Evolutionary conservation across 2,888 invertebrate genomes (phyloP).

Genomic region (Apoda limacodes): DNA sequence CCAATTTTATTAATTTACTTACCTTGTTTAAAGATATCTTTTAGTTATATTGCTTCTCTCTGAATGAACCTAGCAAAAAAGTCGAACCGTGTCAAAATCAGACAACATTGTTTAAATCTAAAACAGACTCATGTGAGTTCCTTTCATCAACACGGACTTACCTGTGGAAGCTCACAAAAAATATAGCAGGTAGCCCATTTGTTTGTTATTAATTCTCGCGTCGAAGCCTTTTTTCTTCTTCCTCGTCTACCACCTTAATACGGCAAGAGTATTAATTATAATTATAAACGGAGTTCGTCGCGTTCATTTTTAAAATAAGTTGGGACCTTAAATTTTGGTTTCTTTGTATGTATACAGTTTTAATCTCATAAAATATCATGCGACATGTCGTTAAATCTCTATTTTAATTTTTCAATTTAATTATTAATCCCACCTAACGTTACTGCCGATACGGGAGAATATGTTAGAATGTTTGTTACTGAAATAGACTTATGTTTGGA

Average conservation of each 20-base stretch:
- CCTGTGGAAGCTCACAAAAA: conserved; percentile 66
- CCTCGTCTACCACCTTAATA: conserved; percentile 59
- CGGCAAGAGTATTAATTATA: conserved; percentile 70
- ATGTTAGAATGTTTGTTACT: too few species aligned
- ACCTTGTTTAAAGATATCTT: too few species aligned
- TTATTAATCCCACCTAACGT: too few species aligned
- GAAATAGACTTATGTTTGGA: too few species aligned
- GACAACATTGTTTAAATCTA: conserved; percentile 61
- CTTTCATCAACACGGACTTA: conserved; percentile 59
- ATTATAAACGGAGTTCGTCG: conserved; percentile 65
- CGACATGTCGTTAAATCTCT: conserved; percentile 65
- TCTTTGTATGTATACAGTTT: too few species aligned
- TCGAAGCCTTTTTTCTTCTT: conserved; percentile 55
- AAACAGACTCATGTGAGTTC: conserved; percentile 61
- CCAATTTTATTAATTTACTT: too few species aligned
- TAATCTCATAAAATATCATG: conserved; percentile 67
- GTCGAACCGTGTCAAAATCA: conserved; percentile 62
- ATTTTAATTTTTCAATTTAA: conserved; percentile 38
- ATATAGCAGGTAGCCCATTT: conserved; percentile 69
- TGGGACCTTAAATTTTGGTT: conserved; percentile 48
- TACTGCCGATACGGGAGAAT: too few species aligned
- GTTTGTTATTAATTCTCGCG: conserved; percentile 71
- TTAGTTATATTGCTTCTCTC: conserved; percentile 37
- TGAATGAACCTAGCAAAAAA: conserved; percentile 60
- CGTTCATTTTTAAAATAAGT: conserved; percentile 52